Percentiles rank a stretch among this genome's conserved stretches.
Conservation (phyloP, 1,140 invertebrate species). For the Calliopsis andreniformis region DNA sequence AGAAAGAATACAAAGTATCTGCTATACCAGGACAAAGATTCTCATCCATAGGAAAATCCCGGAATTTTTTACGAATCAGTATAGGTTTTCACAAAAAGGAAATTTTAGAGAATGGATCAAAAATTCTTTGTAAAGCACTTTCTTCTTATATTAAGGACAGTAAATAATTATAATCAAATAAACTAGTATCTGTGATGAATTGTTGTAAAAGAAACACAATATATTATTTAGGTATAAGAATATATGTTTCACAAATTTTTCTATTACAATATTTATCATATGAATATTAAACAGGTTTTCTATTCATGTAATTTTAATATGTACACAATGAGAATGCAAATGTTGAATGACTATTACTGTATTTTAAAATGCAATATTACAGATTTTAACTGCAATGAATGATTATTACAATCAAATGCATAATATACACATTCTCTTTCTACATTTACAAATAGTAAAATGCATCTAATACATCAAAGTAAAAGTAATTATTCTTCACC, state of each 20-base stretch:
- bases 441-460: neutral
- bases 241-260: too few species aligned
- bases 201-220: too few species aligned
- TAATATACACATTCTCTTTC: neutral
- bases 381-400: too few species aligned
- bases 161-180: conserved; percentile 17
- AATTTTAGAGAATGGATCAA: conserved; percentile 64
- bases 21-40: conserved; percentile 82
- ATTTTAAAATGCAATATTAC: too few species aligned
- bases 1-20: conserved; percentile 75
- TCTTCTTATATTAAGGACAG: conserved; percentile 55
- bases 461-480: neutral
- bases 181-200: too few species aligned
- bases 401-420: neutral
- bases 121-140: conserved; percentile 70
- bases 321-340: too few species aligned
- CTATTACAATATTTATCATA: too few species aligned
- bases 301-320: too few species aligned
- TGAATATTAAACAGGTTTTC: too few species aligned
- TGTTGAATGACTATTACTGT: neutral
- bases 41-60: conserved; percentile 69
- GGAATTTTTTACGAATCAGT: conserved; percentile 79
- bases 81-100: conserved; percentile 79
- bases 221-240: too few species aligned
- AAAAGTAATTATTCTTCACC: conserved; percentile 70